These are phyloP conservation scores for Imbricaverruca yamaguchii DNA, from an alignment of 2,888 invertebrate species.

Conservation along the genomic window DNA sequence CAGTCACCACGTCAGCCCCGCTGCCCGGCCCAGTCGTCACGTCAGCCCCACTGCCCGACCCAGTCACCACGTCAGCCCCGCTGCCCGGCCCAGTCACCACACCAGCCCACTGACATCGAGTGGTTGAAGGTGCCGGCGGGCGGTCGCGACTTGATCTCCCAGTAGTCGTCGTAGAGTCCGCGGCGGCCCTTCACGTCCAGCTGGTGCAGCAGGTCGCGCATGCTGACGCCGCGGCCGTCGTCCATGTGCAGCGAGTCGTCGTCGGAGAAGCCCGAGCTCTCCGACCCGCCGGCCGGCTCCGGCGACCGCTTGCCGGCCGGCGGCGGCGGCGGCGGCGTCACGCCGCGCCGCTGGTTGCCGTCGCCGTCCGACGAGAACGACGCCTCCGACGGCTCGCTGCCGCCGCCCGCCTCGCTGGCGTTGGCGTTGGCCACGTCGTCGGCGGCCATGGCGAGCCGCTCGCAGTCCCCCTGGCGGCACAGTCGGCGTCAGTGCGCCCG, in stretches of 20 bases:
- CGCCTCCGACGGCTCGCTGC: slow-evolving; percentile 11
- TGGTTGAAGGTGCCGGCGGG: slow-evolving; percentile 81
- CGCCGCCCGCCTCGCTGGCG: background rate
- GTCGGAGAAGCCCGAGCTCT: slow-evolving; percentile 70
- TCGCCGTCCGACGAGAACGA: slow-evolving; percentile 14
- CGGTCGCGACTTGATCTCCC: slow-evolving; percentile 72
- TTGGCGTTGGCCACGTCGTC: slow-evolving; percentile 15
- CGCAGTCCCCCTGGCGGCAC: background rate
- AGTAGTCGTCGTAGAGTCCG: slow-evolving; percentile 79
- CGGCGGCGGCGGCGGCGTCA: slow-evolving; percentile 30
- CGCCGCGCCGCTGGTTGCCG: slow-evolving; percentile 31
- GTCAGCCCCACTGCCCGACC: slow-evolving; percentile 41
- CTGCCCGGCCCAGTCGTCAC: too few relatives aligned
- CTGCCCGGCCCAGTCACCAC: background rate
- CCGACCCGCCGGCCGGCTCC: slow-evolving; percentile 55
- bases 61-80: background rate
- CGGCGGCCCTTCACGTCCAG: slow-evolving; percentile 66
- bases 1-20: too few relatives aligned
- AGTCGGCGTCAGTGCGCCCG: too few relatives aligned
- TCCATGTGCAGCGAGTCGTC: slow-evolving; percentile 53
- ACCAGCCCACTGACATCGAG: slow-evolving; percentile 57
- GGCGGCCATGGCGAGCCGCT: slow-evolving; percentile 3
- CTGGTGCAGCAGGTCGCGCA: slow-evolving; percentile 67
- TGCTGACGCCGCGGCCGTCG: slow-evolving; percentile 48
- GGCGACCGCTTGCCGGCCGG: slow-evolving; percentile 42